These are phyloP conservation scores for Odontamblyopus lacepedii DNA, from an alignment of 2,797 vertebrate genomes.

Conservation along the genomic window DNA sequence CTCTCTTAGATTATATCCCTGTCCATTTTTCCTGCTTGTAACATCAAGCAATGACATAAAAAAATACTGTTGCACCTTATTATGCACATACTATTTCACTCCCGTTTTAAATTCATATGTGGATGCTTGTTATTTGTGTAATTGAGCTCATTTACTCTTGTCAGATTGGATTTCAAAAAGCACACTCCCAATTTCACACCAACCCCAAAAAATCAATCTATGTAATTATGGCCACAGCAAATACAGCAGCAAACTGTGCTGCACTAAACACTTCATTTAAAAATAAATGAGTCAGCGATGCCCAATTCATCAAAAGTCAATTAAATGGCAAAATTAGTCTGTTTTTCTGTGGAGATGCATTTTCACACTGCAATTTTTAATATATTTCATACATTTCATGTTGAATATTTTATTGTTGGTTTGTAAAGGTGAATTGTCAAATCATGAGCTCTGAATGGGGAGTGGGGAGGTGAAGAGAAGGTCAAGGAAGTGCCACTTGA, in stretches of 20 bases:
- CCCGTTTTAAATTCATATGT: background rate
- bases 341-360: constrained; percentile 35
- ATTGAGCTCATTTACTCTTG: constrained; percentile 24
- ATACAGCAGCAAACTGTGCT: constrained; percentile 34
- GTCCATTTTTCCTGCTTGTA: background rate
- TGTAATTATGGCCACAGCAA: constrained; percentile 13
- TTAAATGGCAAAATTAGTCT: constrained; percentile 45
- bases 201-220: constrained; percentile 24
- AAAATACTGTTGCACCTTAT: no score
- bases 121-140: background rate
- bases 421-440: background rate
- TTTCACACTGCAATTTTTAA: constrained; percentile 14
- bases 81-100: background rate
- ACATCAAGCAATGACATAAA: background rate
- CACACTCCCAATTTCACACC: constrained; percentile 20
- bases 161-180: constrained; percentile 32
- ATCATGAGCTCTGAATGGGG: background rate
- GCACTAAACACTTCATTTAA: constrained; percentile 39
- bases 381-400: constrained; percentile 27
- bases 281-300: constrained; percentile 41
- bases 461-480: background rate
- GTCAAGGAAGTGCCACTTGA: background rate
- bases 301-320: constrained; percentile 44
- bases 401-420: constrained; percentile 17
- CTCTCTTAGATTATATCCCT: no score